phyloP scores from a whole-genome alignment of 2,113 vertebrate species.

The Myotis brandtii region DNA sequence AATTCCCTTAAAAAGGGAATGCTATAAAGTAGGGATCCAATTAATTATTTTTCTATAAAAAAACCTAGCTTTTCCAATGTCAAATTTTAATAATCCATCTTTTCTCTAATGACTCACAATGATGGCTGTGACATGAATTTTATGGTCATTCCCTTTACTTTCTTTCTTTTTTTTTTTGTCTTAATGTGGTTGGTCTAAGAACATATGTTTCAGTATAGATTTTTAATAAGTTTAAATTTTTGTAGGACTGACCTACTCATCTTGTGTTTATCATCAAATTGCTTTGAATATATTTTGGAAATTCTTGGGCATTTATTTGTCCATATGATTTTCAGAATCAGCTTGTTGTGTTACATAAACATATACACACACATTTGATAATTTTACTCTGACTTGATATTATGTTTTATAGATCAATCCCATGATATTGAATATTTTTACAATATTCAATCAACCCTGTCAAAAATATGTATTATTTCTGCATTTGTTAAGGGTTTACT shows the following conservation, averaged over 20 bases:
- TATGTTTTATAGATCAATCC: not conserved
- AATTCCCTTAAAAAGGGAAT: not conserved
- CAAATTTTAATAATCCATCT: not conserved
- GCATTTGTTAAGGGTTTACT: not conserved
- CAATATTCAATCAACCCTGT: not conserved
- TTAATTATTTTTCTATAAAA: not conserved
- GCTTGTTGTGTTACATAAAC: not conserved
- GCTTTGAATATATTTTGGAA: not conserved
- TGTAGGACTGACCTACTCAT: not conserved
- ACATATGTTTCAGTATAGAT: not conserved
- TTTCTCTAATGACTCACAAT: not conserved
- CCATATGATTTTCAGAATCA: not conserved
- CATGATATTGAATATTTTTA: not conserved
- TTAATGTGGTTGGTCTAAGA: not conserved
- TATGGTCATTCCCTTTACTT: not conserved
- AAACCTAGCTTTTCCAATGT: not conserved
- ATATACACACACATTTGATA: not conserved
- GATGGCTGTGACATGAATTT: not conserved
- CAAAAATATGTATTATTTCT: not conserved
- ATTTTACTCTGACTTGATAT: not conserved
- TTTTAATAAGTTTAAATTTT: not conserved
- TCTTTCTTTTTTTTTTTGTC: not conserved
- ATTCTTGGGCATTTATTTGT: not conserved
- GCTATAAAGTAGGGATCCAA: not conserved
- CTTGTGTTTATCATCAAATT: not conserved